These are phyloP conservation scores for Cyclopterus lumpus DNA, from an alignment of 2,797 vertebrate genomes.

Conservation along the genomic window DNA sequence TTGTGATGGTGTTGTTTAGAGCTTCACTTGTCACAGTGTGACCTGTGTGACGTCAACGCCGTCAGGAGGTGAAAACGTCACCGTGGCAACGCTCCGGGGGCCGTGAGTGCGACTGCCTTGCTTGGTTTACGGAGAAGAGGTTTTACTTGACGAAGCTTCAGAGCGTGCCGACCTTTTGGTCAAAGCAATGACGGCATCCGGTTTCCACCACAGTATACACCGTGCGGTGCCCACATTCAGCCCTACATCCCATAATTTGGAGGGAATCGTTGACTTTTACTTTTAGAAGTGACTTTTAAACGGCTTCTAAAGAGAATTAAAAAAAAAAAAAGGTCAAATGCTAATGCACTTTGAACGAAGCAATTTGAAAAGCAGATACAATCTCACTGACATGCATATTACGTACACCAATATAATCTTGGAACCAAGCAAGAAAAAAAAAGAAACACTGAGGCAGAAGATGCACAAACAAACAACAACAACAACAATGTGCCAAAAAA, in stretches of 20 bases:
- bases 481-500: conserved; percentile 17
- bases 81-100: not conserved
- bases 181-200: too few relatives aligned
- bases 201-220: too few relatives aligned
- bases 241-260: conserved; percentile 41
- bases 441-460: conserved; percentile 16
- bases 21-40: not conserved
- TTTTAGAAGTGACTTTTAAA: conserved; percentile 60
- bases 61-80: not conserved
- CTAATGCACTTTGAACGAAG: conserved; percentile 28
- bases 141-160: conserved; percentile 25
- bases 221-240: conserved; percentile 2
- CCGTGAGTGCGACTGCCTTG: not conserved
- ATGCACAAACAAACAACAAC: conserved; percentile 18
- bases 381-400: conserved; percentile 20
- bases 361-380: conserved; percentile 48
- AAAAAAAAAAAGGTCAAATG: conserved; percentile 14
- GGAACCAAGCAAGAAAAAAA: conserved; percentile 17
- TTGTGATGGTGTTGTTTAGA: conserved; percentile 29
- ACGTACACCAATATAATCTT: conserved; percentile 3
- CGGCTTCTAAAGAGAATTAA: not conserved
- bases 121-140: not conserved
- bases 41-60: conserved; percentile 25
- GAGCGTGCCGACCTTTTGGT: conserved; percentile 23
- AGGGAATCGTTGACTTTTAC: too few relatives aligned